These are phyloP conservation scores for Drosophila kepulauana DNA, from an alignment of 1,140 invertebrate species.

Conservation along the genomic window DNA sequence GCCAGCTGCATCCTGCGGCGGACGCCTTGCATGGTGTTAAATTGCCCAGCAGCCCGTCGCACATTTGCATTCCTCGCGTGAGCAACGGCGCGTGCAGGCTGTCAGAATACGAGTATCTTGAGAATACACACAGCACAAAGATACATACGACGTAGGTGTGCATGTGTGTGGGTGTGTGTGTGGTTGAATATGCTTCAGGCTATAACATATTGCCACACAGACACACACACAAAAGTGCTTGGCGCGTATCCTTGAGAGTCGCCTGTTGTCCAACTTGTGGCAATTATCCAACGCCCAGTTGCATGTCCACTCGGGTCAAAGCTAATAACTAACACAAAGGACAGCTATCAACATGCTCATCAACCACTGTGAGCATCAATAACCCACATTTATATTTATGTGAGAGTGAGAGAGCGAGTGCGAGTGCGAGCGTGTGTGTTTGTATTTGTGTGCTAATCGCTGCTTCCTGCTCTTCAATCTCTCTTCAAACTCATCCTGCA, in stretches of 20 bases:
- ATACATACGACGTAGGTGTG: not conserved
- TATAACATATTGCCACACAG: slow-evolving; percentile 20
- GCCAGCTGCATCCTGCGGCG: slow-evolving; percentile 9
- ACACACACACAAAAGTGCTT: slow-evolving; percentile 34
- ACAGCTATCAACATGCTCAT: slow-evolving; percentile 17
- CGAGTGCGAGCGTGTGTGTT: slow-evolving; percentile 5
- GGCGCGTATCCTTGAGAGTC: slow-evolving; percentile 32
- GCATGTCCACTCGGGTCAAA: slow-evolving; percentile 24
- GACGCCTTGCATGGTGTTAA: slow-evolving; percentile 59
- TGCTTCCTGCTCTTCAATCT: slow-evolving; percentile 26
- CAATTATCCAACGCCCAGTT: slow-evolving; percentile 55
- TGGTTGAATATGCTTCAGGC: not conserved
- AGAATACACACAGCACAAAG: slow-evolving; percentile 53
- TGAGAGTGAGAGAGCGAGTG: slow-evolving; percentile 4
- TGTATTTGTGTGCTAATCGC: slow-evolving; percentile 25
- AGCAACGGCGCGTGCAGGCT: slow-evolving; percentile 46
- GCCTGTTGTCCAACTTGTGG: slow-evolving; percentile 32
- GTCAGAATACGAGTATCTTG: slow-evolving; percentile 52
- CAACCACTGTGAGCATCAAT: slow-evolving; percentile 30
- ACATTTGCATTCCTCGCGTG: slow-evolving; percentile 68
- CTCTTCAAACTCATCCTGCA: slow-evolving; percentile 1
- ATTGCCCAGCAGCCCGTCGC: slow-evolving; percentile 70
- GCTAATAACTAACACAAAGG: slow-evolving; percentile 6
- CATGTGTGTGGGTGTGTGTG: not conserved
- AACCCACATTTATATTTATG: slow-evolving; percentile 13